Conservation (phyloP, 2,888 invertebrate genomes). For the Phytoseiulus persimilis region DNA sequence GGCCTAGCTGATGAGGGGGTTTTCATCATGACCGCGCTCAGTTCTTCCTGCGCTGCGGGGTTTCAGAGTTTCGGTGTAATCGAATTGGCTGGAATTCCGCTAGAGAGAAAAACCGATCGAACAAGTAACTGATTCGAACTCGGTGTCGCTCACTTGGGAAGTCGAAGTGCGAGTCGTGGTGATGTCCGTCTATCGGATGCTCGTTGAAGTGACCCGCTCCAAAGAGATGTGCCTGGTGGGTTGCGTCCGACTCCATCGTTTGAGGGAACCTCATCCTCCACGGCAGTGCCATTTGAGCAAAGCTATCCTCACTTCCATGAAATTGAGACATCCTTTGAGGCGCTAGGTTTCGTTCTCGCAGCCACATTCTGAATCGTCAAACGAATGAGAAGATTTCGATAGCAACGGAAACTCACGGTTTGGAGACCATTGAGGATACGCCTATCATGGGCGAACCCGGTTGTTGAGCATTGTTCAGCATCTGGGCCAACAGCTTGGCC, state of each 20-base stretch:
- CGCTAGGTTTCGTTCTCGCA: too few species aligned
- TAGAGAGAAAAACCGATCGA: too few species aligned
- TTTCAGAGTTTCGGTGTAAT: not conserved
- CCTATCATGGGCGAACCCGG: not conserved
- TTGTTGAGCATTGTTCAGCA: constrained; percentile 1
- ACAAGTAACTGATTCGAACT: too few species aligned
- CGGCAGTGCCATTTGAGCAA: not conserved
- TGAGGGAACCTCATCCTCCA: not conserved
- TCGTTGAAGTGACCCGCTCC: not conserved
- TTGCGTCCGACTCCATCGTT: not conserved
- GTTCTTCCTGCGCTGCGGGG: not conserved
- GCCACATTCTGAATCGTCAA: too few species aligned
- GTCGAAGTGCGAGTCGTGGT: not conserved
- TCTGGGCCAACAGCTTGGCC: not conserved
- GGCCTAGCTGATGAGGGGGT: not conserved
- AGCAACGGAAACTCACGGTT: not conserved
- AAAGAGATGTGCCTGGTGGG: not conserved
- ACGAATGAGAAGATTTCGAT: too few species aligned
- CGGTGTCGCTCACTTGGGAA: not conserved
- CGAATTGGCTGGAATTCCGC: too few species aligned
- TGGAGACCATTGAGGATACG: not conserved
- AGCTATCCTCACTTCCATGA: not conserved
- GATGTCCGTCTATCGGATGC: not conserved
- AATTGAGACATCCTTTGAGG: not conserved
- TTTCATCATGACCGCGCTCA: not conserved